Percentiles rank a stretch among this genome's conserved stretches.
Conservation (phyloP, 2,113 vertebrate species). For the Laticauda colubrina region DNA sequence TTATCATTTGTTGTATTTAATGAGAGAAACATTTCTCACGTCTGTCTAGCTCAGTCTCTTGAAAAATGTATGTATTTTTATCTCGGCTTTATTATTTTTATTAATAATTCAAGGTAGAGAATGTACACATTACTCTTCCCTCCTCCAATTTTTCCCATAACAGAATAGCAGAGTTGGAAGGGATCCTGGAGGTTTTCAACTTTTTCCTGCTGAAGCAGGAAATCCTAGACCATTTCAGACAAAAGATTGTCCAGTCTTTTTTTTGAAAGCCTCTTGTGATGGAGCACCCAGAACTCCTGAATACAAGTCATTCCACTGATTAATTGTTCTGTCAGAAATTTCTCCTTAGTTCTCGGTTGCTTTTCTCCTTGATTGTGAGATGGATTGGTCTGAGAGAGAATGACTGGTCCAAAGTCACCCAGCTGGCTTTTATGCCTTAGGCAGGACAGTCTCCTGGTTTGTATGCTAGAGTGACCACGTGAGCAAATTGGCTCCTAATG, state of each 20-base stretch:
- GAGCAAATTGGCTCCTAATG: slow-evolving; percentile 15
- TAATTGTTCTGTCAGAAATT: neutral
- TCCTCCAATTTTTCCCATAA: neutral
- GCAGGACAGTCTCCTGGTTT: too few relatives aligned
- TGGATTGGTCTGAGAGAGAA: too few relatives aligned
- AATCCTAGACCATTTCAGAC: neutral
- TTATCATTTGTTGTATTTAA: neutral
- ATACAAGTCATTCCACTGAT: neutral
- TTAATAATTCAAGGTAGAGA: too few relatives aligned
- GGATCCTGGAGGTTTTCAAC: neutral
- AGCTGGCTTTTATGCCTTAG: too few relatives aligned
- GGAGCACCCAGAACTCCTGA: neutral
- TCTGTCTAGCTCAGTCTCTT: neutral
- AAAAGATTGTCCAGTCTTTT: neutral
- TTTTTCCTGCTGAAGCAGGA: neutral
- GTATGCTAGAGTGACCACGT: too few relatives aligned
- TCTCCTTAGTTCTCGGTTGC: neutral
- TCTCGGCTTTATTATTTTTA: neutral
- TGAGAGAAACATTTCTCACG: neutral
- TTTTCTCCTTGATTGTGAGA: neutral
- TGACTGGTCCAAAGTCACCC: too few relatives aligned
- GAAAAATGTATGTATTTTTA: neutral
- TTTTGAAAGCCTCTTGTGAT: neutral
- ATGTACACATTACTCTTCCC: neutral
- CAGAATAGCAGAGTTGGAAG: neutral